Evolutionary conservation across 2,113 vertebrate species (phyloP), one percentile per base, ranked within the genome.

Genomic region (Typhlomys cinereus): DNA sequence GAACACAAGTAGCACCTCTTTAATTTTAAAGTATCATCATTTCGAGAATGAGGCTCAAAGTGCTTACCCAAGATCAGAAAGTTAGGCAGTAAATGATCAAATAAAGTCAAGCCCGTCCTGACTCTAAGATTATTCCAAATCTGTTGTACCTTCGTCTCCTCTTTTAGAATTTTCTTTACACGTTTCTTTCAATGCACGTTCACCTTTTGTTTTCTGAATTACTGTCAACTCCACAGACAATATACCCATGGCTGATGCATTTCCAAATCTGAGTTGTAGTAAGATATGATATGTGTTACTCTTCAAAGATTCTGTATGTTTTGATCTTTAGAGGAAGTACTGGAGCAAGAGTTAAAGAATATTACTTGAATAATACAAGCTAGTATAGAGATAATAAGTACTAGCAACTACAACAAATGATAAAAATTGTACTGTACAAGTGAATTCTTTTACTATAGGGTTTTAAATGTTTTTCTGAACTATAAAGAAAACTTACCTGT

Each of bases 401-500:
- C 14, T 84, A 75, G 15, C 44, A 70, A 71, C 41, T 57, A 71
- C 23, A 4, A 94, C 4, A 85, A 88, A 76, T 73, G 29, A 7
- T 2, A 90, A 73, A 78, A 57, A 0, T 34, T 62, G 20, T 12
- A 69, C 7, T 46, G 39, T 69, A 78, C 20, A 29, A 23, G 20
- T 71, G 2, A 71, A 85, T 79, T 54, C 46, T 0, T 31, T 52
- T 88, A 69, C 66, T 52, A 6, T 23, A 71, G 62, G 10, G 31
- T 46, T 76, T 90, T 62, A 73, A 85, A 21, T 48, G 86, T 86
- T 95, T 91, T 86, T 86, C 54, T 69, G 31, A 94, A 39, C 5
- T 57, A 54, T 20, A 66, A 66, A 71, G 66, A 46, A 88, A 10
- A 10, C 39, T 82, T 82, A 46, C 31, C 59, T 92, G 21, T 83